Evolutionary conservation across 2,888 invertebrate species (phyloP).

Genomic region (Tholera decimalis): DNA sequence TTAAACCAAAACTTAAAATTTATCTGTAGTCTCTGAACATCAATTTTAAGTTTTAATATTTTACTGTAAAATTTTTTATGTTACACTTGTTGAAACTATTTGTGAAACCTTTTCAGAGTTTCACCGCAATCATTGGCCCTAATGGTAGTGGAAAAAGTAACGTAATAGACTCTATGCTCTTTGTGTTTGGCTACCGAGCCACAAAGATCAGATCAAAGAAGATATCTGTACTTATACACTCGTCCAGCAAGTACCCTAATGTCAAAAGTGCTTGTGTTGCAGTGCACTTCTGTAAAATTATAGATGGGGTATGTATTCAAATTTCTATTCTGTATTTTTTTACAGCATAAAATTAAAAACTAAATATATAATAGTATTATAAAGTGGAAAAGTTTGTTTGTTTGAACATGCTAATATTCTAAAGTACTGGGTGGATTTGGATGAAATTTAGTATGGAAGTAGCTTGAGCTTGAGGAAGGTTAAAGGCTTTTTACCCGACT

Average conservation of each 20-base stretch:
- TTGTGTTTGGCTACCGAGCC: conserved; percentile 99
- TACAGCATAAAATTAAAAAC: neutral
- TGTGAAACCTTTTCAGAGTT: conserved; percentile 93
- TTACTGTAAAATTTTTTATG: too few relatives aligned
- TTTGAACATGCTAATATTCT: too few relatives aligned
- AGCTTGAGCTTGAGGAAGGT: too few relatives aligned
- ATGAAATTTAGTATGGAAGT: too few relatives aligned
- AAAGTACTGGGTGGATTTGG: too few relatives aligned
- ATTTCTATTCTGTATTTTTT: neutral
- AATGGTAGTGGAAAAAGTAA: conserved; percentile 99
- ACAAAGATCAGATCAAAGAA: conserved; percentile 99
- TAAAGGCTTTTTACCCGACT: too few relatives aligned
- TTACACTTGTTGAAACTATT: too few relatives aligned
- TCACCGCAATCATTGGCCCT: conserved; percentile 99
- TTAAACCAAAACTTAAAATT: too few relatives aligned
- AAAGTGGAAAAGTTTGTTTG: too few relatives aligned
- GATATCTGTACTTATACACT: conserved; percentile 97
- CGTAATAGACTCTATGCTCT: conserved; percentile 99
- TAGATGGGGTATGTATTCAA: conserved; percentile 93
- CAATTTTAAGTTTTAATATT: too few relatives aligned
- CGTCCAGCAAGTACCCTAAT: conserved; percentile 95
- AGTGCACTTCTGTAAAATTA: conserved; percentile 96
- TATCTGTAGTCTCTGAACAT: too few relatives aligned
- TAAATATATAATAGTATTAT: too few relatives aligned
- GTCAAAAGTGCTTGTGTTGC: conserved; percentile 96